Conservation (phyloP, 2,888 invertebrate species). For the Gonocerus acuteangulatus region DNA sequence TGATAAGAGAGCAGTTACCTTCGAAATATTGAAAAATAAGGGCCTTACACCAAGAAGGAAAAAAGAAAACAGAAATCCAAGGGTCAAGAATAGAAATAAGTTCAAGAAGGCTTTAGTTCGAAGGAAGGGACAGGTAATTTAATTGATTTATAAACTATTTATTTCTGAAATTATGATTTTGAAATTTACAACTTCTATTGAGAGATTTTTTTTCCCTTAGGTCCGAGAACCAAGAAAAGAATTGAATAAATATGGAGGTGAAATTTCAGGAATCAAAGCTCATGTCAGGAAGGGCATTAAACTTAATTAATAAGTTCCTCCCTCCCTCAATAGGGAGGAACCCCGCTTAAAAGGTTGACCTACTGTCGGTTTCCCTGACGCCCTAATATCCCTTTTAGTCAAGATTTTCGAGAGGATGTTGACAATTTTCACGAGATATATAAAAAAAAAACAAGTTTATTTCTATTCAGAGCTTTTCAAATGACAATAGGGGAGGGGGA, state of each 20-base stretch:
- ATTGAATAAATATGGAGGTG: slow-evolving; percentile 75
- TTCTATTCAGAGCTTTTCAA: too few relatives aligned
- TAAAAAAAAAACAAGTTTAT: too few relatives aligned
- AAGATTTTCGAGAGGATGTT: too few relatives aligned
- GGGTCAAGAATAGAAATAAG: slow-evolving; percentile 89
- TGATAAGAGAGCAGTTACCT: slow-evolving; percentile 73
- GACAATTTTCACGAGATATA: too few relatives aligned
- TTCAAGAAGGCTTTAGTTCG: slow-evolving; percentile 86
- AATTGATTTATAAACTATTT: slow-evolving; percentile 41
- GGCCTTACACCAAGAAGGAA: slow-evolving; percentile 85
- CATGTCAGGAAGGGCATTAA: slow-evolving; percentile 83
- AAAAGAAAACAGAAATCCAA: slow-evolving; percentile 86
- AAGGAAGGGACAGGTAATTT: slow-evolving; percentile 88
- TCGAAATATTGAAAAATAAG: slow-evolving; percentile 92
- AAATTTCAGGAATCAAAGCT: slow-evolving; percentile 87
- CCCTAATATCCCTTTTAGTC: too few relatives aligned
- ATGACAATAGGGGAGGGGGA: too few relatives aligned
- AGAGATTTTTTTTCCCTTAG: slow-evolving; percentile 42
- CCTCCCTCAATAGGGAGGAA: too few relatives aligned
- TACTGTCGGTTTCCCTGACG: too few relatives aligned
- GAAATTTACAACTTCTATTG: neutral
- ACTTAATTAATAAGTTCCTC: slow-evolving; percentile 55
- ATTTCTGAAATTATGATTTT: neutral
- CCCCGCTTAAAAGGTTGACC: too few relatives aligned
- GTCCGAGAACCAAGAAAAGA: slow-evolving; percentile 75